These are phyloP conservation scores for Lutjanus campechanus DNA, from an alignment of 2,797 vertebrate species.

Conservation along the genomic window DNA sequence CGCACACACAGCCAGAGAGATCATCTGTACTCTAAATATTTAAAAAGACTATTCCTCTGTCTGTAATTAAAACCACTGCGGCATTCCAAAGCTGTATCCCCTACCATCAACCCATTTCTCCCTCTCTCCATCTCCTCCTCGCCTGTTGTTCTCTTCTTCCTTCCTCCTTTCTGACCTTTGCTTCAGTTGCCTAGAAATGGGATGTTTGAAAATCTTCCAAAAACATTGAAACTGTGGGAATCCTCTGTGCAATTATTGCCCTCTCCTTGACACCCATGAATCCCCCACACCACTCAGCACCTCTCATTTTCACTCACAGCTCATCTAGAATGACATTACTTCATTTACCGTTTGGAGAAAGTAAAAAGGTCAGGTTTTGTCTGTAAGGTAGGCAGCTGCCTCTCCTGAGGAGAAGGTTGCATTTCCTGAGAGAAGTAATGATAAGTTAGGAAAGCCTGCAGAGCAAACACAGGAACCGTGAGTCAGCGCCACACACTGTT, in stretches of 20 bases:
- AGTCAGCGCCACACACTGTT: conserved; percentile 77
- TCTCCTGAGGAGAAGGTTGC: conserved; percentile 52
- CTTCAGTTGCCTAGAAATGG: conserved; percentile 75
- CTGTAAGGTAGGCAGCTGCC: conserved; percentile 43
- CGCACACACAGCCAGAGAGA: conserved; percentile 59
- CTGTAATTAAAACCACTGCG: conserved; percentile 85
- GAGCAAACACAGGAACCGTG: conserved; percentile 78
- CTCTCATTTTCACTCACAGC: conserved; percentile 47
- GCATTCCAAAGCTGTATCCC: conserved; percentile 71
- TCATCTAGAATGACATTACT: conserved; percentile 47
- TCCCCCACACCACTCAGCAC: conserved; percentile 12
- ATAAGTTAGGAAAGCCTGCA: conserved; percentile 79
- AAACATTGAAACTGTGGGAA: conserved; percentile 78
- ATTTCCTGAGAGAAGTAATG: conserved; percentile 73
- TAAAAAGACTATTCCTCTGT: conserved; percentile 79
- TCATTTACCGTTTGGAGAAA: conserved; percentile 62
- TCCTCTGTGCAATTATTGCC: conserved; percentile 60
- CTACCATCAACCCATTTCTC: conserved; percentile 53
- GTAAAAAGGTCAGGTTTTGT: conserved; percentile 74
- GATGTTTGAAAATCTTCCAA: conserved; percentile 72
- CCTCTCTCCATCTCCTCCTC: conserved; percentile 19
- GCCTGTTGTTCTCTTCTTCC: conserved; percentile 60
- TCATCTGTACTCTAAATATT: conserved; percentile 85
- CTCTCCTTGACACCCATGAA: conserved; percentile 72
- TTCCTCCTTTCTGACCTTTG: conserved; percentile 71